Conservation (phyloP, 2,888 invertebrate genomes). For the Thyatira batis region DNA sequence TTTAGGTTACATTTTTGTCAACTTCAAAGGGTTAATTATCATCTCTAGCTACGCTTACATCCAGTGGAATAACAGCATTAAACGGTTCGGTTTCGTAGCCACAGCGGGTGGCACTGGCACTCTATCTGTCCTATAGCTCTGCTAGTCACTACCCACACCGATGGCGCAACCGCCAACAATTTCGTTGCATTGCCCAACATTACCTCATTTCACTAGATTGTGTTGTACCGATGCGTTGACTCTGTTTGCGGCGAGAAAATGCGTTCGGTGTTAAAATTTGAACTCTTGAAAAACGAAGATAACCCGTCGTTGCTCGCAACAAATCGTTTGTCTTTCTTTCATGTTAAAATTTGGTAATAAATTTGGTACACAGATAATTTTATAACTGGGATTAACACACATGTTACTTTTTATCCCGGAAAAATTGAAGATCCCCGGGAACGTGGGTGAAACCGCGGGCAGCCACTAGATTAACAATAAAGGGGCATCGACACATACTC, state of each 20-base stretch:
- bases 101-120: conserved; percentile 30
- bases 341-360: too few relatives aligned
- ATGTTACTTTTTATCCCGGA: too few relatives aligned
- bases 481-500: too few relatives aligned
- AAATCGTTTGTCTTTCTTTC: neutral
- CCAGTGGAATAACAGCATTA: too few relatives aligned
- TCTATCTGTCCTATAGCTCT: conserved; percentile 1
- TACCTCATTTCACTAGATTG: conserved; percentile 51
- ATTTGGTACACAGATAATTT: too few relatives aligned
- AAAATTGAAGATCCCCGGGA: too few relatives aligned
- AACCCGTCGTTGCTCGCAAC: neutral
- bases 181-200: conserved; percentile 54
- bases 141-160: conserved; percentile 27
- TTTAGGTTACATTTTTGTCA: too few relatives aligned
- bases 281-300: neutral
- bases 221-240: conserved; percentile 32
- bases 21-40: too few relatives aligned
- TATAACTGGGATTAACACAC: too few relatives aligned
- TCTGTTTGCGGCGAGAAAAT: conserved; percentile 31
- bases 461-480: too few relatives aligned
- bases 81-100: conserved; percentile 3
- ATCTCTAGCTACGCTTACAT: too few relatives aligned
- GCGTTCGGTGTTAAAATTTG: conserved; percentile 7
- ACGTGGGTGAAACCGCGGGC: too few relatives aligned
- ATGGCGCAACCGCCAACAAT: conserved; percentile 52